Evolutionary conservation across 92 coral and sea anemone species (phyloP), one percentile per base, ranked within the genome.

Genomic region (Heteractis magnifica): DNA sequence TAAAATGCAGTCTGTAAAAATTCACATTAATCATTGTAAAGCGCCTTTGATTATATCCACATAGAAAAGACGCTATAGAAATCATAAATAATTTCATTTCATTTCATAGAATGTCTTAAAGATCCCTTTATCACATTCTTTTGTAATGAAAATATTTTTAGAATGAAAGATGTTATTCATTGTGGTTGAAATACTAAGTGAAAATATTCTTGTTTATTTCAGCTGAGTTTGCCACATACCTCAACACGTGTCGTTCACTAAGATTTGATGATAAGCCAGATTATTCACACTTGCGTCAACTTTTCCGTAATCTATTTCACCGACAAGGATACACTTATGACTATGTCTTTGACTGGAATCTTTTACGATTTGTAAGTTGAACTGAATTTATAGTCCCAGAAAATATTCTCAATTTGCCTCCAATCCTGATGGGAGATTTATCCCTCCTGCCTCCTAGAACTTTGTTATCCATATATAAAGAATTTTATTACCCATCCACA

Each of bases 181-280:
- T 34, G 44, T 34, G 44, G 44, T 34, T 34, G 44, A 62, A 18
- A 20, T 62, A 62, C 18, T 18, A n/a, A 20, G 7, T 62, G 23
- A 62, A 62, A n/a, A 48, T 56, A 52, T 65, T n/a, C n/a, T n/a
- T 56, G 6, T 77, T 50, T 73, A 59, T 88, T 92, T 72, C 88
- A 95, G 99, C 96, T 79, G 99, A 96, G 88, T 96, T 96, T 88
- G 95, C 98, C 23, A 96, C 98, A 13, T 96, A 96, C 91, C 87
- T 96, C 34, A 96, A 96, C 82, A 94, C 95, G 72, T 96, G 99
- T 86, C 94, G 99, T 62, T 96, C 99, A 49, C 83, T 96, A 77
- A 83, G 99, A 70, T 96, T 96, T 89, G 99, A 96, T 85, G 99
- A 96, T 87, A 96, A 96, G 77, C 99, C 99, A 12, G 99, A 96